Conservation (phyloP, 2,888 invertebrate genomes). For the Melieria crassipennis region DNA sequence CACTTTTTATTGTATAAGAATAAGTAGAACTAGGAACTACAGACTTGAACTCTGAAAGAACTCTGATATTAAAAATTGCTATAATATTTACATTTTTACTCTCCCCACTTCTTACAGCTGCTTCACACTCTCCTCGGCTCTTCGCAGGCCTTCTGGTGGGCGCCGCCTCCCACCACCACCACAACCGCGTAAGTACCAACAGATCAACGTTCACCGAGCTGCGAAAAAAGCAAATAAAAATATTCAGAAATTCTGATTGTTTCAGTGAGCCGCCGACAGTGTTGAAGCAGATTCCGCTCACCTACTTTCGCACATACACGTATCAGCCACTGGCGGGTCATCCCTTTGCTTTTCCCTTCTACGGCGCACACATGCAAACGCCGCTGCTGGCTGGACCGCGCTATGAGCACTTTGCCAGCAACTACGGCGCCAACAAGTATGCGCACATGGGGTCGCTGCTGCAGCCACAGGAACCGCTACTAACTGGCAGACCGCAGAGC, state of each 20-base stretch:
- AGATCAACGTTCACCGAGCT: background rate
- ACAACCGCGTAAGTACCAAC: slow-evolving; percentile 53
- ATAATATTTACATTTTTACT: background rate
- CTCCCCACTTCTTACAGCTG: slow-evolving; percentile 23
- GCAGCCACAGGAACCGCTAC: slow-evolving; percentile 28
- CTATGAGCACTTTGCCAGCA: slow-evolving; percentile 13
- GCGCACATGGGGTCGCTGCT: slow-evolving; percentile 27
- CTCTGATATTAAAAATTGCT: too few species aligned
- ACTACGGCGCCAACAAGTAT: background rate
- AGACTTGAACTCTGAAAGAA: too few species aligned
- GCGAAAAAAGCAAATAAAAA: background rate
- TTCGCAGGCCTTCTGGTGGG: slow-evolving; percentile 57
- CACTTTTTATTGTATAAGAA: too few species aligned
- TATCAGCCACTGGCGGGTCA: slow-evolving; percentile 57
- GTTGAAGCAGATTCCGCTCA: slow-evolving; percentile 61
- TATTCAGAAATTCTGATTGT: slow-evolving; percentile 16
- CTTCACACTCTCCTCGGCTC: slow-evolving; percentile 9
- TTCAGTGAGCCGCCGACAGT: slow-evolving; percentile 48
- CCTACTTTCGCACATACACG: slow-evolving; percentile 64
- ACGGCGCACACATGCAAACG: slow-evolving; percentile 28
- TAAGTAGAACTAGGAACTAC: too few species aligned
- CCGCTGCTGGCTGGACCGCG: slow-evolving; percentile 23
- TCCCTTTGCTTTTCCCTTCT: slow-evolving; percentile 53
- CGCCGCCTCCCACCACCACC: slow-evolving; percentile 37
- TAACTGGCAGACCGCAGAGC: slow-evolving; percentile 33